Evolutionary conservation across 2,113 vertebrate genomes (phyloP).

Genomic region (Tapirus terrestris): DNA sequence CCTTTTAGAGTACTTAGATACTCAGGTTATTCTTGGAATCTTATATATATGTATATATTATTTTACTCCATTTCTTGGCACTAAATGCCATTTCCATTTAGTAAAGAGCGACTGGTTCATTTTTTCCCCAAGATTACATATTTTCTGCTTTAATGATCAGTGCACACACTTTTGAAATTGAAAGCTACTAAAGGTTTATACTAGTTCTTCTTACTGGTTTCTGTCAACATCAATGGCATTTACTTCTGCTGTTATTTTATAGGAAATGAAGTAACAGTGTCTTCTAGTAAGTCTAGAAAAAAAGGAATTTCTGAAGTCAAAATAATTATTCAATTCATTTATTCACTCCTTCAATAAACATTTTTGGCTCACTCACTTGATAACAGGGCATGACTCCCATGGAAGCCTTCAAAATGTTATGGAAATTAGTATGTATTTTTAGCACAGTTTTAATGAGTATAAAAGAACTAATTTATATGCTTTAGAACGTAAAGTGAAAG

Average conservation of each 20-base stretch:
- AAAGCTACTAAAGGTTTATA: not conserved
- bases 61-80: not conserved
- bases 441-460: conserved; percentile 41
- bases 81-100: not conserved
- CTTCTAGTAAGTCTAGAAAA: not conserved
- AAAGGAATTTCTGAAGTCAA: conserved; percentile 12
- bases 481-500: conserved; percentile 7
- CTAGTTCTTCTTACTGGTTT: not conserved
- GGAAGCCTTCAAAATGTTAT: conserved; percentile 11
- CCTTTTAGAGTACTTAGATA: not conserved
- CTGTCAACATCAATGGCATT: not conserved
- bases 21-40: conserved; percentile 11
- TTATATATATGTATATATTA: not conserved
- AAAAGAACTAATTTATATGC: conserved; percentile 52
- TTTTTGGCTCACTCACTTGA: not conserved
- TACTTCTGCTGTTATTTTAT: not conserved
- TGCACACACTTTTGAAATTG: not conserved
- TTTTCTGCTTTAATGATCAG: not conserved
- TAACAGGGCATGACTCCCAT: not conserved
- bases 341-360: conserved; percentile 29
- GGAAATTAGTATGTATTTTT: conserved; percentile 33
- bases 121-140: not conserved
- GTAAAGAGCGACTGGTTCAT: not conserved
- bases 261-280: not conserved
- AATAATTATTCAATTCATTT: not conserved